Evolutionary conservation across 2,113 vertebrate species (phyloP).

Genomic region (Syrmaticus mikado): DNA sequence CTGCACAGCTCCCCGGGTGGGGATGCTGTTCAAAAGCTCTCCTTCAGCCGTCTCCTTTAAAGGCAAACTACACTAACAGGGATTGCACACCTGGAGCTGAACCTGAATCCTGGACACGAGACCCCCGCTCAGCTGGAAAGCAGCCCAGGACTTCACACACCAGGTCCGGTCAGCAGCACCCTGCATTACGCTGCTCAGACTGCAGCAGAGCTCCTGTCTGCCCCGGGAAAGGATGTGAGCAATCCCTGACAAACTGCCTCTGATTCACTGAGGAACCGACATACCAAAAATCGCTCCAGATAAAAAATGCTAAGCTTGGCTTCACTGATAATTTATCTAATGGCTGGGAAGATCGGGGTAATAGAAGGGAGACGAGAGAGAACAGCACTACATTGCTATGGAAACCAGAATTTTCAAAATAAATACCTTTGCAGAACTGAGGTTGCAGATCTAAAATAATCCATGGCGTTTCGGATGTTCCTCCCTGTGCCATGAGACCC

Average conservation of each 20-base stretch:
- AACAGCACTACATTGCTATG: constrained; percentile 70
- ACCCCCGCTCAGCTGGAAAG: neutral
- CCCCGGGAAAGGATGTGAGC: constrained; percentile 42
- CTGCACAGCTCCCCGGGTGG: neutral
- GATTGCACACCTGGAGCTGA: neutral
- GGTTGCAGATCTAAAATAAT: constrained; percentile 22
- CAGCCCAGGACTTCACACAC: neutral
- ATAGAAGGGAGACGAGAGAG: constrained; percentile 43
- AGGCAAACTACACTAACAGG: constrained; percentile 32
- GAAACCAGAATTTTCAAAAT: constrained; percentile 75
- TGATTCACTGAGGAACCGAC: constrained; percentile 57
- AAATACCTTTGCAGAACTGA: constrained; percentile 66
- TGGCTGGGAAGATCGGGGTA: constrained; percentile 57
- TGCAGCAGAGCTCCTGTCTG: neutral
- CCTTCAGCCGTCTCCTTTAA: constrained; percentile 49
- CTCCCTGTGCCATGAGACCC: constrained; percentile 28
- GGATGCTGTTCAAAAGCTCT: constrained; percentile 31
- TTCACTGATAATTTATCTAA: constrained; percentile 61
- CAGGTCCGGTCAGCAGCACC: constrained; percentile 5
- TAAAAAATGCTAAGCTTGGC: constrained; percentile 50
- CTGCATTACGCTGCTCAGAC: constrained; percentile 16
- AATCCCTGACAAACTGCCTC: constrained; percentile 43
- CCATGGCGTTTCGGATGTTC: neutral
- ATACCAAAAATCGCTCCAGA: constrained; percentile 44
- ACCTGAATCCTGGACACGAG: neutral